phyloP scores from a whole-genome alignment of 1,140 invertebrate species.

The Drosophila sproati region DNA sequence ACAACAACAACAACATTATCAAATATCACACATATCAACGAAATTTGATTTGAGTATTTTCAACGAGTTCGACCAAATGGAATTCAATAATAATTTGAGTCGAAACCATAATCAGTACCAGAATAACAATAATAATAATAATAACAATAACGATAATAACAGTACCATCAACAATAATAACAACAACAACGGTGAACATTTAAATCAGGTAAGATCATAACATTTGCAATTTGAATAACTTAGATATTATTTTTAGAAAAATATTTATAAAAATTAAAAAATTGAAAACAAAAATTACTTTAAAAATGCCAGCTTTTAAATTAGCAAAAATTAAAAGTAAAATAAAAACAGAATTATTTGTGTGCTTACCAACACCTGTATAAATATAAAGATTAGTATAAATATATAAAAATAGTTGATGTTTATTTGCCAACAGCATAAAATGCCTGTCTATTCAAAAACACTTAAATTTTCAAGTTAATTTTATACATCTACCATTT shows the following conservation, averaged over 20 bases:
- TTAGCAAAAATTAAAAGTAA: constrained; percentile 3
- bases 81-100: constrained; percentile 74
- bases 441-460: background rate
- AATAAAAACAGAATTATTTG: background rate
- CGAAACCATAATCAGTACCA: constrained; percentile 69
- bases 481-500: background rate
- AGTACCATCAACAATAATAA: constrained; percentile 47
- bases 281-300: background rate
- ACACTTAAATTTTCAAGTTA: too few species aligned
- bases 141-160: constrained; percentile 37
- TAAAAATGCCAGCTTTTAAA: constrained; percentile 1
- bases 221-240: too few species aligned
- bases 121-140: constrained; percentile 57
- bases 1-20: constrained; percentile 29
- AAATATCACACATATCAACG: constrained; percentile 39
- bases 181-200: constrained; percentile 60
- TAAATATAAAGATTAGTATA: background rate
- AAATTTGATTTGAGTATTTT: constrained; percentile 76
- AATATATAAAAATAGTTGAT: background rate
- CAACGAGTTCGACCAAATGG: constrained; percentile 80
- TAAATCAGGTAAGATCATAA: constrained; percentile 64
- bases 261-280: background rate
- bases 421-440: background rate
- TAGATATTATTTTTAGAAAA: background rate
- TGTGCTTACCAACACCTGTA: background rate